A percentile compares a stretch with the other conserved stretches of the same genome.
phyloP scores from a whole-genome alignment of 1,140 invertebrate genomes.

The Helicoverpa zea region DNA sequence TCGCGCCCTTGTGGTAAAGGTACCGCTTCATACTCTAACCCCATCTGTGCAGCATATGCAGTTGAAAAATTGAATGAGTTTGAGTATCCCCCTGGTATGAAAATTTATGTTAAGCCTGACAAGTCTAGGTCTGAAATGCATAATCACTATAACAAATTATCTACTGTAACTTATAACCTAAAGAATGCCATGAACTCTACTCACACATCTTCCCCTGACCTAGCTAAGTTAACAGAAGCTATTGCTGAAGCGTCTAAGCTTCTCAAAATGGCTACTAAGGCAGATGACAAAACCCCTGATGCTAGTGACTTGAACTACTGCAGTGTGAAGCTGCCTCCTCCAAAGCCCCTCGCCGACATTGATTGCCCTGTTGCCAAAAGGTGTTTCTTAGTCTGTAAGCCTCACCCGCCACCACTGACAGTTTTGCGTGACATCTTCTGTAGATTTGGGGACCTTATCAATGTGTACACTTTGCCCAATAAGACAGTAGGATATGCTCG shows the following conservation, averaged over 20 bases:
- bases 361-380: slow-evolving; percentile 72
- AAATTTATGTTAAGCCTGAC: slow-evolving; percentile 70
- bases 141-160: slow-evolving; percentile 64
- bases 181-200: slow-evolving; percentile 66
- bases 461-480: slow-evolving; percentile 95
- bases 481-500: slow-evolving; percentile 97
- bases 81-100: slow-evolving; percentile 75
- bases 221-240: slow-evolving; percentile 72
- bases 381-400: slow-evolving; percentile 92
- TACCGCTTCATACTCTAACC: slow-evolving; percentile 70
- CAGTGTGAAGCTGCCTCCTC: slow-evolving; percentile 90
- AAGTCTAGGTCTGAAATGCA: slow-evolving; percentile 59
- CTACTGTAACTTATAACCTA: slow-evolving; percentile 65
- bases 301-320: slow-evolving; percentile 75
- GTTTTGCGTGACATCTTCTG: slow-evolving; percentile 96
- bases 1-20: slow-evolving; percentile 68
- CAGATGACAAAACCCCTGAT: slow-evolving; percentile 63
- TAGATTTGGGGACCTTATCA: slow-evolving; percentile 96
- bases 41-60: slow-evolving; percentile 74
- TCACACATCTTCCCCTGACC: slow-evolving; percentile 66
- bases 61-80: slow-evolving; percentile 74
- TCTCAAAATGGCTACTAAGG: slow-evolving; percentile 73
- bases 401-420: slow-evolving; percentile 92
- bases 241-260: slow-evolving; percentile 78
- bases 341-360: slow-evolving; percentile 91